phyloP scores from a whole-genome alignment of 2,113 vertebrate genomes.

The Fulmarus glacialis region DNA sequence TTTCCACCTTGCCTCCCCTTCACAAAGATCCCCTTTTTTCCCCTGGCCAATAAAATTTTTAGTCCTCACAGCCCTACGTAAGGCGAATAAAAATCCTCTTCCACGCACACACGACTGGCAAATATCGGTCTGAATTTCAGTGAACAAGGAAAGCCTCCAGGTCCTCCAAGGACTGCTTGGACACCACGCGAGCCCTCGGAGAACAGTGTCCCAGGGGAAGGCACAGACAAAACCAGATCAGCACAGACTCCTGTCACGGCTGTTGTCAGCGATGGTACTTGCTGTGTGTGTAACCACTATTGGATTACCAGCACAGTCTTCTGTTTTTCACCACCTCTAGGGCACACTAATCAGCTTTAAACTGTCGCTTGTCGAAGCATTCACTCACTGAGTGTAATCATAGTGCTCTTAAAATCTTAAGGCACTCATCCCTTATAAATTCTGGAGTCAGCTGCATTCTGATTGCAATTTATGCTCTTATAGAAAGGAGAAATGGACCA shows the following conservation, averaged over 20 bases:
- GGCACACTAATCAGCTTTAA: not conserved
- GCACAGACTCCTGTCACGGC: accelerated
- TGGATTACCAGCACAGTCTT: not conserved
- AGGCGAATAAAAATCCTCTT: not conserved
- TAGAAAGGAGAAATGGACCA: not conserved
- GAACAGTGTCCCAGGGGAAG: not conserved
- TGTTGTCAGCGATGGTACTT: not conserved
- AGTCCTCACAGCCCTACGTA: not conserved
- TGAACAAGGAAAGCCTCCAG: not conserved
- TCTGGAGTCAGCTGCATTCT: not conserved
- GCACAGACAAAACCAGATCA: not conserved
- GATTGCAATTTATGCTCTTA: not conserved
- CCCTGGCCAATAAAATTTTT: not conserved
- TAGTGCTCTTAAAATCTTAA: not conserved
- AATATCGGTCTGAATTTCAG: not conserved
- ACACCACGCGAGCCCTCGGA: not conserved
- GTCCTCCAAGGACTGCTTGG: not conserved
- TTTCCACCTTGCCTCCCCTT: not conserved
- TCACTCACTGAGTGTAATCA: not conserved
- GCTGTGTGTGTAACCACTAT: not conserved
- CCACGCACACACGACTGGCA: not conserved
- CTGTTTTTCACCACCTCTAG: not conserved
- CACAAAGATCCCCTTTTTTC: not conserved
- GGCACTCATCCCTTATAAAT: not conserved
- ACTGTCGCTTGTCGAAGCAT: not conserved